Conservation (phyloP, 2,113 vertebrate species). For the Gallinago paraguaiae region DNA sequence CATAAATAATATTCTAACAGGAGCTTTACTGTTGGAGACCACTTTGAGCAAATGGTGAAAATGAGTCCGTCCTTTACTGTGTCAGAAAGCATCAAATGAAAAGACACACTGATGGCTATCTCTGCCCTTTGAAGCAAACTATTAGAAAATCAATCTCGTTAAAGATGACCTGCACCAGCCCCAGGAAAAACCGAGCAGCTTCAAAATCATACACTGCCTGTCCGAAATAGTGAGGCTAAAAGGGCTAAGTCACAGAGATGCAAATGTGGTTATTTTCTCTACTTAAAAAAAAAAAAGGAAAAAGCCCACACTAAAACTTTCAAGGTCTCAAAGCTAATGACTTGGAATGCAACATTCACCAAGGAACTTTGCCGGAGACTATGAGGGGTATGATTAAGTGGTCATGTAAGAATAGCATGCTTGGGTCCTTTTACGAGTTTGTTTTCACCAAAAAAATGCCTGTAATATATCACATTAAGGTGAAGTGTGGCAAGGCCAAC, state of each 20-base stretch:
- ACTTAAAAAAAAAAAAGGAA: background rate
- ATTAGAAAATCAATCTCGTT: slow-evolving; percentile 39
- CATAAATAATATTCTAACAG: slow-evolving; percentile 59
- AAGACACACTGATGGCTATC: slow-evolving; percentile 10
- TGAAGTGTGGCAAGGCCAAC: background rate
- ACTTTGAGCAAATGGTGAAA: slow-evolving; percentile 52
- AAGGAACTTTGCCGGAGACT: background rate
- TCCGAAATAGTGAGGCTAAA: slow-evolving; percentile 8
- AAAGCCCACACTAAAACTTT: background rate
- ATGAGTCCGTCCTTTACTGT: slow-evolving; percentile 41
- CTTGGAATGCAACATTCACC: background rate
- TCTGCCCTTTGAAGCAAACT: slow-evolving; percentile 54
- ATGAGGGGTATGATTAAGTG: background rate
- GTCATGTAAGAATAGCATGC: background rate
- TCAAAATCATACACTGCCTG: slow-evolving; percentile 4
- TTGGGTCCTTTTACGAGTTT: background rate
- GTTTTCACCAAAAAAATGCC: background rate
- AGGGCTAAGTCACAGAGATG: background rate
- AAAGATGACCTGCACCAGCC: slow-evolving; percentile 44
- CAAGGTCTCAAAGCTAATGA: background rate
- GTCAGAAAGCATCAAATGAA: slow-evolving; percentile 8
- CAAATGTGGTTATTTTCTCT: background rate
- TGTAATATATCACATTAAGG: background rate
- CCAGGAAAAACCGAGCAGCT: background rate
- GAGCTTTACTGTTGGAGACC: background rate